Conservation (phyloP, 2,113 vertebrate species). For the Halichoerus grypus region DNA sequence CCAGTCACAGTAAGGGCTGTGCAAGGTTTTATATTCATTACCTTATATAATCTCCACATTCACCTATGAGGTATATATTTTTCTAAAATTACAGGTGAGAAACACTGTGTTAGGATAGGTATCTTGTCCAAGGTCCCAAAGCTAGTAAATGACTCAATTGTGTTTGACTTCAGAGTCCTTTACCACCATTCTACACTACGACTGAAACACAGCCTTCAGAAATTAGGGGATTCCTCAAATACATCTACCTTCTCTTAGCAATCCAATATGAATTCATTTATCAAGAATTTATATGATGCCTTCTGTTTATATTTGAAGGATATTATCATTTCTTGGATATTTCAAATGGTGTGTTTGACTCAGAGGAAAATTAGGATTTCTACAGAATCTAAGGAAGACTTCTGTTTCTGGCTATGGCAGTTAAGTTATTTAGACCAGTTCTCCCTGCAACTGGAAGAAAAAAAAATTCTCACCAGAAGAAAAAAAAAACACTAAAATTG, state of each 20-base stretch:
- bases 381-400: constrained; percentile 11
- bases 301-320: neutral
- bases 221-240: neutral
- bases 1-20: neutral
- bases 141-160: neutral
- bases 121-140: neutral
- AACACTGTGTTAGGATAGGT: neutral
- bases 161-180: neutral
- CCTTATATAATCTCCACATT: neutral
- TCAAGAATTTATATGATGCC: neutral
- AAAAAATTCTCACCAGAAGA: neutral
- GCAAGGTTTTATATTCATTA: neutral
- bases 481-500: neutral
- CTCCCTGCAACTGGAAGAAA: neutral
- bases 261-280: neutral
- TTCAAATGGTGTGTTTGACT: neutral
- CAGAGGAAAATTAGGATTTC: neutral
- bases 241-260: neutral
- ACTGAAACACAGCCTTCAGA: neutral
- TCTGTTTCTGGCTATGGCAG: neutral
- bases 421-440: neutral
- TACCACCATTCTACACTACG: neutral
- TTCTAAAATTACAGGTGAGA: neutral
- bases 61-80: neutral
- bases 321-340: neutral